These are phyloP conservation scores for Tetramorium bicarinatum DNA, from an alignment of 2,888 invertebrate genomes.

Conservation along the genomic window DNA sequence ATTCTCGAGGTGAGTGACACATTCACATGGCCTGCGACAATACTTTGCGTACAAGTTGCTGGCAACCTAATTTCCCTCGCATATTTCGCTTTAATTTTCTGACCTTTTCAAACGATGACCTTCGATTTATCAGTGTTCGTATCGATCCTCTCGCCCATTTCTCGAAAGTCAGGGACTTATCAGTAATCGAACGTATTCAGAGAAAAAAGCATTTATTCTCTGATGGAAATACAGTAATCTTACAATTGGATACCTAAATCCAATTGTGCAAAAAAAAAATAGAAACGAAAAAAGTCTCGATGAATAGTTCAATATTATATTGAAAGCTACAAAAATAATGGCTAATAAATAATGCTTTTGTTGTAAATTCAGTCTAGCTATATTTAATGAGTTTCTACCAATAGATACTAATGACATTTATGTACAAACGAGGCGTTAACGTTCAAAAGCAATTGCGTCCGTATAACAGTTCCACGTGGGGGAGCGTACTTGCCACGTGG, in stretches of 20 bases:
- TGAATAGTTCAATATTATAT: neutral
- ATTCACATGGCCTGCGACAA: neutral
- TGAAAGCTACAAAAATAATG: neutral
- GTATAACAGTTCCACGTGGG: conserved; percentile 15
- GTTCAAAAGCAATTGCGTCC: neutral
- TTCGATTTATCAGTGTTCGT: neutral
- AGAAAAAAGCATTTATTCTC: neutral
- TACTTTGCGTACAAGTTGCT: neutral
- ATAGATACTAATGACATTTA: conserved; percentile 21
- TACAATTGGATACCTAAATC: neutral
- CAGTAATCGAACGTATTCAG: neutral
- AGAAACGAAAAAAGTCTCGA: neutral
- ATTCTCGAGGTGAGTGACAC: conserved; percentile 57
- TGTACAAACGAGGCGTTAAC: neutral
- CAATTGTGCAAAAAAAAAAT: neutral
- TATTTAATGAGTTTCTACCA: conserved; percentile 13
- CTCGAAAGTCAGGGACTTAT: neutral
- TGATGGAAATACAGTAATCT: neutral
- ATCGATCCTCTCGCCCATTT: neutral
- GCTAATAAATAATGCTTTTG: neutral
- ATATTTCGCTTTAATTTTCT: conserved; percentile 22
- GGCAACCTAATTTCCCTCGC: neutral
- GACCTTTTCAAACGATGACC: neutral
- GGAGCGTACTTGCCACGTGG: neutral
- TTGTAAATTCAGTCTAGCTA: conserved; percentile 8